Percentiles rank a stretch among this genome's conserved stretches.
phyloP scores from a whole-genome alignment of 1,140 invertebrate genomes.

The Caenorhabditis briggsae region DNA sequence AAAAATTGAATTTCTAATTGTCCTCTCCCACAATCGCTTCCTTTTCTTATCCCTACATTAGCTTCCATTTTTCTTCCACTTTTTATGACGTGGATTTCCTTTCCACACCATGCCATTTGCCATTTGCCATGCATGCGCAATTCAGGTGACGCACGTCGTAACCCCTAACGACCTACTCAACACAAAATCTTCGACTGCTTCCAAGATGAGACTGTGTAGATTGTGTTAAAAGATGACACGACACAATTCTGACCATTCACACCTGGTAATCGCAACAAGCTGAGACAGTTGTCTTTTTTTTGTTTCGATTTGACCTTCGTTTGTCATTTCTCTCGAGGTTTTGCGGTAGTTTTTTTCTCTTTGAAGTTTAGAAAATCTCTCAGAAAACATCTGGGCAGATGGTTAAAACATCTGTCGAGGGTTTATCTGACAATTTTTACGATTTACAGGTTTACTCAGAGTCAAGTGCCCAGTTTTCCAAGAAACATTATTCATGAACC shows the following conservation, averaged over 20 bases:
- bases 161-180: constrained; percentile 4
- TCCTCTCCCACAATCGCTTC: too few species aligned
- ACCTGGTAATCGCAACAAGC: constrained; percentile 4
- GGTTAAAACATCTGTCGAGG: background rate
- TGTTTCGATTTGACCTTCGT: background rate
- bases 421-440: too few species aligned
- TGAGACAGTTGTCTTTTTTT: background rate
- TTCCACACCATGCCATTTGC: too few species aligned
- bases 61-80: background rate
- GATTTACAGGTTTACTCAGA: too few species aligned
- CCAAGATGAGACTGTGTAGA: background rate
- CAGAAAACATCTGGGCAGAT: background rate
- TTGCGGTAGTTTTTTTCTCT: background rate
- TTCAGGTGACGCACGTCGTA: constrained; percentile 10
- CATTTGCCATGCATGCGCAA: background rate
- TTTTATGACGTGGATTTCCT: background rate
- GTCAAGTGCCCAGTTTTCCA: background rate
- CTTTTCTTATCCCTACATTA: background rate
- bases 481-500: background rate
- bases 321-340: background rate
- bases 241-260: constrained; percentile 7
- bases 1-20: too few species aligned
- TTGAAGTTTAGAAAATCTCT: background rate
- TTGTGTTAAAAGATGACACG: background rate
- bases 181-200: background rate